Conservation (phyloP, 2,113 vertebrate species). For the Pseudopodoces humilis region DNA sequence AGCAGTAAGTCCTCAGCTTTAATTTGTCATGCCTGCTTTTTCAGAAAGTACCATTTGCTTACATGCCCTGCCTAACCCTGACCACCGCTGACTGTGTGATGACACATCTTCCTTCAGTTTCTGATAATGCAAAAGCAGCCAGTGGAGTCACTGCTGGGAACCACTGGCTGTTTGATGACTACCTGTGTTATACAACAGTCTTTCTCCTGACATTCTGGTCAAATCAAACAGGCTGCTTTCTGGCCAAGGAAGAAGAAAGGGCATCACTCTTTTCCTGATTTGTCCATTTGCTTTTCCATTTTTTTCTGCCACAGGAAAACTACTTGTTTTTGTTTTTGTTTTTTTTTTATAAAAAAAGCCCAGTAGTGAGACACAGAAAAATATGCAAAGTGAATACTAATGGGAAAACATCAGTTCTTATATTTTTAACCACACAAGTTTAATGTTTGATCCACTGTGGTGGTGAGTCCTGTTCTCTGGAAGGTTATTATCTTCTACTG, state of each 20-base stretch:
- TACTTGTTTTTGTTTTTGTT: background rate
- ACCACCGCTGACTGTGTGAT: background rate
- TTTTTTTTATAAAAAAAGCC: background rate
- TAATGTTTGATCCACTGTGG: background rate
- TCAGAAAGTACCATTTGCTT: background rate
- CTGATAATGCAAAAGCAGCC: background rate
- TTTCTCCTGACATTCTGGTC: background rate
- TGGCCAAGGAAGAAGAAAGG: background rate
- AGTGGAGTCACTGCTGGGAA: background rate
- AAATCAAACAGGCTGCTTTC: background rate
- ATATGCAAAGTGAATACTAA: background rate
- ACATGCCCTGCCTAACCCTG: rapidly evolving
- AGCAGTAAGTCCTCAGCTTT: background rate
- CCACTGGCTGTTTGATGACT: background rate
- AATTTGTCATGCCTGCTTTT: background rate
- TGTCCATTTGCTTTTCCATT: background rate
- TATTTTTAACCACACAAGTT: background rate
- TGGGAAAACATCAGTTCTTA: background rate
- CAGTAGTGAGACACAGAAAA: background rate
- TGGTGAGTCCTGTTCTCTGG: background rate
- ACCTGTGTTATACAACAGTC: background rate
- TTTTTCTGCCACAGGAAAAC: background rate
- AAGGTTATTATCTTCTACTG: background rate
- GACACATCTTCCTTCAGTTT: background rate
- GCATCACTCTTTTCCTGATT: background rate